phyloP scores from a whole-genome alignment of 2,113 vertebrate genomes.

The Columbina picui region DNA sequence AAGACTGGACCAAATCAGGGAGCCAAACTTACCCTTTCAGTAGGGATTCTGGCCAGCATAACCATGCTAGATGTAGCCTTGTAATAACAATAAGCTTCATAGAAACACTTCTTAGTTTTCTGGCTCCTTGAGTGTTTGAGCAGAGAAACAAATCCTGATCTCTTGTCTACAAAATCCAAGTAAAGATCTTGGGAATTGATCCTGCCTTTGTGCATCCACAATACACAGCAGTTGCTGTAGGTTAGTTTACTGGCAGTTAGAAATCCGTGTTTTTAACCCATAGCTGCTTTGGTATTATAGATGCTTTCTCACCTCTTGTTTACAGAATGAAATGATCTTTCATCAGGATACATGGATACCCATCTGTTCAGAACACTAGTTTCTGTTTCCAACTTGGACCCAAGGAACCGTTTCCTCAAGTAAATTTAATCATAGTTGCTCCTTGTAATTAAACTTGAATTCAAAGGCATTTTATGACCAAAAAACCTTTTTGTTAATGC shows the following conservation, averaged over 20 bases:
- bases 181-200: not conserved
- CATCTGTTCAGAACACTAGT: not conserved
- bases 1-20: not conserved
- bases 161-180: not conserved
- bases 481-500: not conserved
- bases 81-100: not conserved
- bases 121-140: not conserved
- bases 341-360: not conserved
- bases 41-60: not conserved
- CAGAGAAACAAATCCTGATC: not conserved
- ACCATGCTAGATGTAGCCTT: not conserved
- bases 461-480: constrained; percentile 14
- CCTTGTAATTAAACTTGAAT: constrained; percentile 11
- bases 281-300: not conserved
- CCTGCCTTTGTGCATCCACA: not conserved
- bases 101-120: not conserved
- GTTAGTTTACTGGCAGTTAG: not conserved
- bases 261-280: not conserved
- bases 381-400: not conserved
- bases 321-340: not conserved
- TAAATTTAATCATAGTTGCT: constrained; percentile 2
- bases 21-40: not conserved
- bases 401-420: not conserved
- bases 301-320: not conserved
- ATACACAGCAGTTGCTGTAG: not conserved